Evolutionary conservation across 2,113 vertebrate species (phyloP).

Genomic region (Crotalus helleri): DNA sequence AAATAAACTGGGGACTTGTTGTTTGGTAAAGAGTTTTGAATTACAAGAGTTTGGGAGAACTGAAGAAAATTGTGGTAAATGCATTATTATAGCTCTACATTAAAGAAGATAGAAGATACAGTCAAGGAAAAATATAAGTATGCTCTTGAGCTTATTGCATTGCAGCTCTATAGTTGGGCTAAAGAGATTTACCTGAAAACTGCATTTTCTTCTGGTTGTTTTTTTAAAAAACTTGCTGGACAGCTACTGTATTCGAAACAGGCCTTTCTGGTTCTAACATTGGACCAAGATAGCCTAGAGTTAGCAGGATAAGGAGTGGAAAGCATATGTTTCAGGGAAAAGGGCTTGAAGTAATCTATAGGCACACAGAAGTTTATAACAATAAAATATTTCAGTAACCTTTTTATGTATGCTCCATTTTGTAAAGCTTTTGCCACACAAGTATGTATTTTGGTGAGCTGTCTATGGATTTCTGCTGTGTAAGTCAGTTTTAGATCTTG

Average conservation of each 20-base stretch:
- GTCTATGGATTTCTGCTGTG: neutral
- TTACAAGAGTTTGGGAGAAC: neutral
- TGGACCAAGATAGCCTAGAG: neutral
- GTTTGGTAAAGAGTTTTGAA: neutral
- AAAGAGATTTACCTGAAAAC: neutral
- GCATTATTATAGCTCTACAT: neutral
- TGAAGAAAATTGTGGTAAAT: neutral
- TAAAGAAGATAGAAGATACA: neutral
- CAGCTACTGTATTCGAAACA: neutral
- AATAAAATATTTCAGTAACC: neutral
- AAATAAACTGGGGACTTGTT: neutral
- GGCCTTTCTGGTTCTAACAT: neutral
- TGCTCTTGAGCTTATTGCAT: neutral
- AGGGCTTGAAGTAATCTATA: neutral
- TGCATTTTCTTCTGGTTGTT: neutral
- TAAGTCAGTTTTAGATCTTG: neutral
- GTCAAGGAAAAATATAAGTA: neutral
- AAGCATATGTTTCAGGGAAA: neutral
- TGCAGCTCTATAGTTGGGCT: neutral
- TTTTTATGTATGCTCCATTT: neutral
- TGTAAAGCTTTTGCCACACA: neutral
- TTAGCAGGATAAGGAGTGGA: neutral
- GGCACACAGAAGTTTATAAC: neutral
- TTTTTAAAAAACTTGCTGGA: neutral
- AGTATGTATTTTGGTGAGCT: neutral